A percentile compares a stretch with the other conserved stretches of the same genome.
Evolutionary conservation across 2,113 vertebrate species (phyloP).

Genomic region (Callospermophilus lateralis): DNA sequence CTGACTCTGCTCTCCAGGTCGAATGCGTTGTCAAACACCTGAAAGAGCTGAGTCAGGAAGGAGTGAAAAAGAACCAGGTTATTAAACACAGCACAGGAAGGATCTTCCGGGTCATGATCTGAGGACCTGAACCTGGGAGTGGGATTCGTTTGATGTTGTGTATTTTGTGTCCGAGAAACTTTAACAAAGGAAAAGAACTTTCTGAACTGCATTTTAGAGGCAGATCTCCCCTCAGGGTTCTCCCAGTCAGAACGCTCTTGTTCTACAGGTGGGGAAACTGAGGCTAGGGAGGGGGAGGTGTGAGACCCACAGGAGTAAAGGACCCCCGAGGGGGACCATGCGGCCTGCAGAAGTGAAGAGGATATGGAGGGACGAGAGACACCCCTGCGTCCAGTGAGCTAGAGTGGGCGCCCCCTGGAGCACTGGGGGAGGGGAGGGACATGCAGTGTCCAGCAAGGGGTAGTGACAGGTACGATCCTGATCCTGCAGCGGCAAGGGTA

Average conservation of each 20-base stretch:
- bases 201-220: not conserved
- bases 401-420: not conserved
- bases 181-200: not conserved
- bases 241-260: not conserved
- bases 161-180: not conserved
- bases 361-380: not conserved
- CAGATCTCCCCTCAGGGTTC: not conserved
- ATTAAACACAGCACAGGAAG: not conserved
- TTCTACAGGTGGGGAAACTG: not conserved
- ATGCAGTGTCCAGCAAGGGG: rapidly evolving
- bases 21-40: not conserved
- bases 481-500: not conserved
- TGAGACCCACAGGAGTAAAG: no score
- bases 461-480: not conserved
- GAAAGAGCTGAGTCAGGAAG: not conserved
- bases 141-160: not conserved
- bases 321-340: not conserved
- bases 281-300: not conserved
- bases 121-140: not conserved
- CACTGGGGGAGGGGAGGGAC: not conserved
- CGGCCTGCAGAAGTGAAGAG: not conserved
- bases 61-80: not conserved
- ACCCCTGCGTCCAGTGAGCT: no score
- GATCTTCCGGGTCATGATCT: not conserved
- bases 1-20: not conserved